Conservation (phyloP, 2,113 vertebrate genomes). For the Thalassoma bifasciatum region DNA sequence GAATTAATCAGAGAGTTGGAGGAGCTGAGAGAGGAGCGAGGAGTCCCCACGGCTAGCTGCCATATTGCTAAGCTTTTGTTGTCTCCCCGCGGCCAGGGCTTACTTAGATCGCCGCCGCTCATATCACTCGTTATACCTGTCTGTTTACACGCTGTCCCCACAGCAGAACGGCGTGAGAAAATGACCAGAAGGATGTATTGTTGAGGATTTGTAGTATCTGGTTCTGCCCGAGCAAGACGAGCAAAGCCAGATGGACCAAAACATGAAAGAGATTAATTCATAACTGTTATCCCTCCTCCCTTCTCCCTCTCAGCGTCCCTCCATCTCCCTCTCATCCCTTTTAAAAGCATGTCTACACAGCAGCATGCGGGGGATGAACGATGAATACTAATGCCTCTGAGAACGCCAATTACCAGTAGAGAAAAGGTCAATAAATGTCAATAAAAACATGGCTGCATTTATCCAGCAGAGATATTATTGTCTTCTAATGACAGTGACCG, state of each 20-base stretch:
- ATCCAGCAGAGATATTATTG: slow-evolving; percentile 16
- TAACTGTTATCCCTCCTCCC: slow-evolving; percentile 56
- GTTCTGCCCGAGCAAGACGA: slow-evolving; percentile 41
- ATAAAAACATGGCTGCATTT: slow-evolving; percentile 24
- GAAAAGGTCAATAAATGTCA: slow-evolving; percentile 43
- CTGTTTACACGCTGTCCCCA: slow-evolving; percentile 29
- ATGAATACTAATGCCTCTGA: slow-evolving; percentile 49
- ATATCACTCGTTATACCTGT: slow-evolving; percentile 62
- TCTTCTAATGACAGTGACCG: slow-evolving; percentile 1
- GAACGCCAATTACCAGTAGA: slow-evolving; percentile 52
- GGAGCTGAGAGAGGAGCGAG: not conserved
- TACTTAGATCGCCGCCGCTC: slow-evolving; percentile 71
- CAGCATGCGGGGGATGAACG: slow-evolving; percentile 22
- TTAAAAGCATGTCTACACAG: slow-evolving; percentile 46
- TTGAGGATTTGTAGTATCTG: slow-evolving; percentile 25
- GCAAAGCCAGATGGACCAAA: slow-evolving; percentile 66
- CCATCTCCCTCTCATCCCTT: slow-evolving; percentile 35
- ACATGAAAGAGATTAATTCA: slow-evolving; percentile 79
- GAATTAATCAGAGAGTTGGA: slow-evolving; percentile 50
- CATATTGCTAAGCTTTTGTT: slow-evolving; percentile 70
- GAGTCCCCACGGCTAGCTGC: slow-evolving; percentile 40
- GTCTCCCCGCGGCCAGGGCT: slow-evolving; percentile 59
- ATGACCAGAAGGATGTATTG: slow-evolving; percentile 16
- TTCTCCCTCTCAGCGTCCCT: slow-evolving; percentile 28
- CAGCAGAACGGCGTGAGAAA: slow-evolving; percentile 2